phyloP scores from a whole-genome alignment of 2,888 invertebrate genomes.

The Drosophila anomelani region DNA sequence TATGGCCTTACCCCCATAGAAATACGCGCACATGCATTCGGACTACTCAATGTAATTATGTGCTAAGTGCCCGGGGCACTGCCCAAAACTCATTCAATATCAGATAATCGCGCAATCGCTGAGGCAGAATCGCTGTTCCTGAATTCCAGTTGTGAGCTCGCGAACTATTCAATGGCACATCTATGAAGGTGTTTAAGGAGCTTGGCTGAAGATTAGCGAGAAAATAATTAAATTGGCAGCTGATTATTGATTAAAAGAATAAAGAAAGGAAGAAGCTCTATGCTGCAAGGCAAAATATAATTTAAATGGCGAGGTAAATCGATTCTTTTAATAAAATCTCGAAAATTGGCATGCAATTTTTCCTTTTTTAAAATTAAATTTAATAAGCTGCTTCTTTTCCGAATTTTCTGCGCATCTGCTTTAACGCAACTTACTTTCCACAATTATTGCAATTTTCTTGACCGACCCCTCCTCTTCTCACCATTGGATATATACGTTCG shows the following conservation, averaged over 20 bases:
- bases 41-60: slow-evolving; percentile 70
- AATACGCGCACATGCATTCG: slow-evolving; percentile 9
- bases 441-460: slow-evolving; percentile 25
- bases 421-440: slow-evolving; percentile 36
- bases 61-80: slow-evolving; percentile 67
- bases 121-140: slow-evolving; percentile 26
- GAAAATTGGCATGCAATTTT: background rate
- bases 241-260: background rate
- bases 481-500: background rate
- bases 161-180: background rate
- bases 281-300: background rate
- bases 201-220: background rate
- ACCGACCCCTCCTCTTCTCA: background rate
- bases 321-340: background rate
- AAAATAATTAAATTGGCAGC: background rate
- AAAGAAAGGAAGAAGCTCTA: background rate
- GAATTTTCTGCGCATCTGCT: slow-evolving; percentile 3
- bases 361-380: background rate
- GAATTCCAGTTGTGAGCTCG: background rate
- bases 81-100: slow-evolving; percentile 56
- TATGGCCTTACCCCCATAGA: slow-evolving; percentile 15
- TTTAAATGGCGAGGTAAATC: no score
- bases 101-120: slow-evolving; percentile 49
- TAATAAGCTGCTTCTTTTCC: background rate
- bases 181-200: background rate